Evolutionary conservation across 1,140 invertebrate species (phyloP).

Genomic region (Lineus longissimus): DNA sequence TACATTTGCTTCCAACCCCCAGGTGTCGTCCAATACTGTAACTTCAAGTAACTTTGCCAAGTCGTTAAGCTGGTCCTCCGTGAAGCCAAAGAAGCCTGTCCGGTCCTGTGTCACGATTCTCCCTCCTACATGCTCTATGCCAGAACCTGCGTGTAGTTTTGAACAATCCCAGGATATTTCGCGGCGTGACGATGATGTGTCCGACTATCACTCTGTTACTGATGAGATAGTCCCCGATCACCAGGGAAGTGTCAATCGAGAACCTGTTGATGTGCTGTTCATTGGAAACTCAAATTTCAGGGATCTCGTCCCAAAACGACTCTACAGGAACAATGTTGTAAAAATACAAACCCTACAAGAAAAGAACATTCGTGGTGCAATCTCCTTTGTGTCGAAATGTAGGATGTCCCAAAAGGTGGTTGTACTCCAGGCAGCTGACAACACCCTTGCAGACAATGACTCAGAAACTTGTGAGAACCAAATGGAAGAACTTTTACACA

Average conservation of each 20-base stretch:
- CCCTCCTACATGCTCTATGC: no score
- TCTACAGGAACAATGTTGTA: background rate
- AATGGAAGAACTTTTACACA: background rate
- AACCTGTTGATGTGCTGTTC: background rate
- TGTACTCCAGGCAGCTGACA: background rate
- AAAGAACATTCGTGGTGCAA: background rate
- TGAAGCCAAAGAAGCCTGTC: no score
- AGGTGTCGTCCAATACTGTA: no score
- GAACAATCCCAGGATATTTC: no score
- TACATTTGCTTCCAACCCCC: no score
- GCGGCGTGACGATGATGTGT: no score
- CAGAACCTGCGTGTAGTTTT: no score
- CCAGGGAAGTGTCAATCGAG: background rate
- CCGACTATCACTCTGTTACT: no score
- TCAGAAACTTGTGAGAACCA: background rate
- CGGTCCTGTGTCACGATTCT: no score
- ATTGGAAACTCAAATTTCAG: background rate
- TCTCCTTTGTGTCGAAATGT: background rate
- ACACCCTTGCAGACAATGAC: background rate
- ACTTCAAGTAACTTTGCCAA: no score
- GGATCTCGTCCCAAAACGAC: background rate
- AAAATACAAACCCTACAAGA: background rate
- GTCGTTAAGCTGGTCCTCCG: no score
- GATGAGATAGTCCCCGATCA: no score
- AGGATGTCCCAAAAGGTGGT: background rate